Conservation (phyloP, 1,140 invertebrate genomes). For the Caenorhabditis briggsae region DNA sequence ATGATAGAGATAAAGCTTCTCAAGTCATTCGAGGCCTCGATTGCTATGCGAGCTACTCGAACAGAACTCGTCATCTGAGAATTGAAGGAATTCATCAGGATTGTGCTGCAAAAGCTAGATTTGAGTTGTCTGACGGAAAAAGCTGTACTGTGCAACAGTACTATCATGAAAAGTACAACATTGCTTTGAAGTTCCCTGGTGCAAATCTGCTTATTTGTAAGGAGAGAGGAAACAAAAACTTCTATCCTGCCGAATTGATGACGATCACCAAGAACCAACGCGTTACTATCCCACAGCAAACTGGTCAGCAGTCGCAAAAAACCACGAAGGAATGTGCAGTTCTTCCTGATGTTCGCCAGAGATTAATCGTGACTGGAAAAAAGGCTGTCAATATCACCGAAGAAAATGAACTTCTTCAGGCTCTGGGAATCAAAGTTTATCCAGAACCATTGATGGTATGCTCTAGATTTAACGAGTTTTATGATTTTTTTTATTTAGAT, state of each 20-base stretch:
- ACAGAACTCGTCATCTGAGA: constrained; percentile 21
- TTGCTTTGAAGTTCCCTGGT: constrained; percentile 53
- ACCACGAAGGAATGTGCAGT: constrained; percentile 63
- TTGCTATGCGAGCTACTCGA: constrained; percentile 50
- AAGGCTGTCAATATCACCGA: constrained; percentile 21
- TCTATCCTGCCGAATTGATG: constrained; percentile 58
- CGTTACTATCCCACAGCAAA: constrained; percentile 64
- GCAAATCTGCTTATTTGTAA: constrained; percentile 47
- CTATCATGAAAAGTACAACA: constrained; percentile 55
- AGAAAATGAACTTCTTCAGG: constrained; percentile 28
- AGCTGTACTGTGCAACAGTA: constrained; percentile 57
- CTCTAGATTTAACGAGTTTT: neutral
- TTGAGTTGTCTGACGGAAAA: constrained; percentile 56
- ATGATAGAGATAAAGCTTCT: constrained; percentile 1
- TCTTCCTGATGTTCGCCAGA: constrained; percentile 49
- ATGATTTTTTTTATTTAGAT: neutral
- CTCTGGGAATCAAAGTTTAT: constrained; percentile 42
- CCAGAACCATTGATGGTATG: constrained; percentile 48
- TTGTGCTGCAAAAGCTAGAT: constrained; percentile 25
- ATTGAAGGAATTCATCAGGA: constrained; percentile 53
- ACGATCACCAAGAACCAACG: constrained; percentile 58
- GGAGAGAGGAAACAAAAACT: constrained; percentile 56
- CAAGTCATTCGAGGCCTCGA: constrained; percentile 33
- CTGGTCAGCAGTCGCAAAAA: constrained; percentile 61
- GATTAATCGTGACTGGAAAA: constrained; percentile 38